Base-by-base conservation (phyloP, 2,113 vertebrate species). In the Calonectris borealis region DNA sequence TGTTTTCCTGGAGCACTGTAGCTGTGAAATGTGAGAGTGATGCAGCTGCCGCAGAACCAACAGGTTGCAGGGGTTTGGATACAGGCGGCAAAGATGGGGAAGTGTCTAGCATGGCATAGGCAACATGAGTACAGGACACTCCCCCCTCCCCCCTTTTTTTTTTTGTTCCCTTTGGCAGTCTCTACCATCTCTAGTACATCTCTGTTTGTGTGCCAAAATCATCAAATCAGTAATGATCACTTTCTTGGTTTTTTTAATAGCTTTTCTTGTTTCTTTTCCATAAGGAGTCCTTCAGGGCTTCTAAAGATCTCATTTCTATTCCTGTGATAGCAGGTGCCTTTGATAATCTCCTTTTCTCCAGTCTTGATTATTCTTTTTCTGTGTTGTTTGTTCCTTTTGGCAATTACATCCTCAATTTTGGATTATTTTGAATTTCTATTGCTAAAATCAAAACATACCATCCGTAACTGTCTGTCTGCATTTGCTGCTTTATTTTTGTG, bases 211-310 rank as follows among this genome's bases (percentile, higher is more conserved):
- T 87, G 83, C 93, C 46, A 72, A 76, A 93, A 94, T 89, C 58
- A 93, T 94, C 65, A 83, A 65, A 92, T 93, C 71, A 34, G 70
- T 79, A 85, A 64, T 77, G 62, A 94, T 90, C 60, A 8, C n/a
- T 76, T 85, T 90, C 86, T 75, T 66, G 60, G 20, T 8, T 8
- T 25, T 27, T 82, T 86, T 62, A 83, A 25, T 65, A 86, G 34
- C 57, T 82, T 92, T 89, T 71, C 25, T 71, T 87, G 62, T 83
- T 90, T 61, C 62, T 88, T 91, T 90, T 90, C 92, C 24, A 3
- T 66, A 62, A 95, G 55, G 82, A 89, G 58, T 80, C 88, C 91
- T 96, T 83, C 46, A 92, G 93, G 90, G 83, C 79, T 96, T 95
- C 27, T 83, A 15, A 76, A 88, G 62, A 77, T 92, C 90, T 94